A percentile compares a stretch with the other conserved stretches of the same genome.
Conservation (phyloP, 2,888 invertebrate species). For the Hydroisotoma schaefferi region DNA sequence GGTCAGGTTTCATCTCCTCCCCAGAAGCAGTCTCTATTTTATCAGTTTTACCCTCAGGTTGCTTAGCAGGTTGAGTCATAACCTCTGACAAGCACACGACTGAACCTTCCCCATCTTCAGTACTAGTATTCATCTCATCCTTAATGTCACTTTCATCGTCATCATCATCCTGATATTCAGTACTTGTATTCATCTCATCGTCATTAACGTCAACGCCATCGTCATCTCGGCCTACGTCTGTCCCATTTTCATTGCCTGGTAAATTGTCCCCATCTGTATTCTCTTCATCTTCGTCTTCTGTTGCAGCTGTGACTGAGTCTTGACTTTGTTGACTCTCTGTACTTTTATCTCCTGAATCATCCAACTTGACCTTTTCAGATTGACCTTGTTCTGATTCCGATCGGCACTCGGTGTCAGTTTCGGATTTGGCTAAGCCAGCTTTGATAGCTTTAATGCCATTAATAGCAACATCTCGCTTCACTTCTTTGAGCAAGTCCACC, state of each 20-base stretch:
- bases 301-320: no score
- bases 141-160: constrained; percentile 11
- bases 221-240: constrained; percentile 1
- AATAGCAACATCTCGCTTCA: neutral
- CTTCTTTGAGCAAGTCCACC: constrained; percentile 22
- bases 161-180: constrained; percentile 10
- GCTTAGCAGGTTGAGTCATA: no score
- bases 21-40: no score
- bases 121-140: neutral
- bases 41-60: no score
- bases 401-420: neutral
- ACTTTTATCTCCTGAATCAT: neutral
- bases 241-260: neutral
- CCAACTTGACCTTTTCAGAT: neutral
- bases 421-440: neutral
- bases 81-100: no score
- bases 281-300: constrained; percentile 1
- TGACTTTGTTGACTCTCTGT: neutral
- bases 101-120: neutral
- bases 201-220: constrained; percentile 13
- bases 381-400: neutral
- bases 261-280: neutral
- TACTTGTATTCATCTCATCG: neutral
- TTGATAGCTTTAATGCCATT: neutral
- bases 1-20: no score